Base-by-base conservation (phyloP, 2,888 invertebrate genomes). In the Uropetala carovei region DNA sequence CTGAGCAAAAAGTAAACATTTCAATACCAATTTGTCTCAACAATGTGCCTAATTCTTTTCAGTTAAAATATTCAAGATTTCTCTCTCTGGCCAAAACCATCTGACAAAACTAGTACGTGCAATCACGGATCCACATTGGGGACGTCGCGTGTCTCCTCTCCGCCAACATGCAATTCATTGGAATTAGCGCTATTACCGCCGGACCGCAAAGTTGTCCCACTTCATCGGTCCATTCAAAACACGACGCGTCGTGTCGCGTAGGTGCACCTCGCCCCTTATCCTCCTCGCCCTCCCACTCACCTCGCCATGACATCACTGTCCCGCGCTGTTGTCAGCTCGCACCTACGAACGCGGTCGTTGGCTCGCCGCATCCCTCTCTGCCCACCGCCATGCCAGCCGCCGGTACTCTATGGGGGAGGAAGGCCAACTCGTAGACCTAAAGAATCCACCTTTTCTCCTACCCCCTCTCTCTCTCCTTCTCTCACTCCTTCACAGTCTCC, bases 241-340 rank as follows among this genome's bases (percentile, higher is more conserved):
- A 43, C 43, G 43, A 43, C 43, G 5, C 43, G 43, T 43, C 27
- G 68, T n/a, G 9, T 68, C 68, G n/a, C 68, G n/a, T 68, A 22
- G n/a, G 68, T 68, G n/a, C 68, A 68, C 64, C 64, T n/a, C n/a
- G 16, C 18, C 68, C 68, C n/a, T 22, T 18, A n/a, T 68, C 64
- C 22, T 10, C 22, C 22, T 68, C 68, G 22, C 68, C 68, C 27
- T 27, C 27, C 22, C 68, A 68, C 68, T 68, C 68, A 22, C 22
- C 75, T 75, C 75, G 22, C 22, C 16, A 75, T 75, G 75, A 75
- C 75, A 75, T 75, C 75, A 75, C 75, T 5, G 43, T 43, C 43
- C 43, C 16, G 75, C 75, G 75, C 75, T 75, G 75, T 75, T 75
- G 75, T 75, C 75, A 75, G 75, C 18, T 75, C 18, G 27, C 75